Conservation (phyloP, 2,888 invertebrate genomes). For the Aspidiotus destructor region DNA sequence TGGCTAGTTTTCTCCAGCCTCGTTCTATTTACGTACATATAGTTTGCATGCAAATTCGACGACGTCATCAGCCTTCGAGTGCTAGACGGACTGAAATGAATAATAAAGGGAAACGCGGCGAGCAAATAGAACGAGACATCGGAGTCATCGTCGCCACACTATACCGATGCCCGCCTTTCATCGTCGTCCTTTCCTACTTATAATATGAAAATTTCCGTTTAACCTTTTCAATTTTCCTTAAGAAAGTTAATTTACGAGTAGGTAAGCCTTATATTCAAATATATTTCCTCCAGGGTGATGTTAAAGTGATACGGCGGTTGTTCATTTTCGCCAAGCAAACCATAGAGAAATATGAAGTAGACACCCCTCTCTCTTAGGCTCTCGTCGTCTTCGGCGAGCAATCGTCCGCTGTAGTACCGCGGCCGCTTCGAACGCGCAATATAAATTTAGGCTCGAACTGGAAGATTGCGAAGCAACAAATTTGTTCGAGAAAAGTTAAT, state of each 20-base stretch:
- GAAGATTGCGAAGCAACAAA: constrained; percentile 26
- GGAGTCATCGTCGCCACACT: too few relatives aligned
- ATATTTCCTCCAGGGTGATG: constrained; percentile 32
- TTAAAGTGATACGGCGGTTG: constrained; percentile 28
- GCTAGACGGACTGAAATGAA: too few relatives aligned
- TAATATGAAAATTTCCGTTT: constrained; percentile 10
- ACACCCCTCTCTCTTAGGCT: constrained; percentile 5
- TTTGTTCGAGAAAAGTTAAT: constrained; percentile 26
- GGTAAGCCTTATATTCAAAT: constrained; percentile 28
- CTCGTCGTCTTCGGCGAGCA: constrained; percentile 2
- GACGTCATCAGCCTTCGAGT: too few relatives aligned
- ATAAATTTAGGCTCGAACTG: constrained; percentile 25
- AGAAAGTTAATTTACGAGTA: constrained; percentile 31
- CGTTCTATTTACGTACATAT: too few relatives aligned
- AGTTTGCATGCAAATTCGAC: too few relatives aligned
- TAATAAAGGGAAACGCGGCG: too few relatives aligned
- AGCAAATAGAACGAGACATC: too few relatives aligned
- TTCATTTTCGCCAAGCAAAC: constrained; percentile 22
- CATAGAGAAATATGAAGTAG: constrained; percentile 27
- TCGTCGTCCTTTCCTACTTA: too few relatives aligned
- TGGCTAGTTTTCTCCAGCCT: too few relatives aligned
- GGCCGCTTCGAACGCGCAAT: constrained; percentile 13
- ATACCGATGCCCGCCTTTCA: too few relatives aligned
- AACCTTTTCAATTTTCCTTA: constrained; percentile 31
- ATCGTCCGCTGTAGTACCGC: constrained; percentile 20